Conservation (phyloP, 2,113 vertebrate genomes). For the Hydrochoerus hydrochaeris region DNA sequence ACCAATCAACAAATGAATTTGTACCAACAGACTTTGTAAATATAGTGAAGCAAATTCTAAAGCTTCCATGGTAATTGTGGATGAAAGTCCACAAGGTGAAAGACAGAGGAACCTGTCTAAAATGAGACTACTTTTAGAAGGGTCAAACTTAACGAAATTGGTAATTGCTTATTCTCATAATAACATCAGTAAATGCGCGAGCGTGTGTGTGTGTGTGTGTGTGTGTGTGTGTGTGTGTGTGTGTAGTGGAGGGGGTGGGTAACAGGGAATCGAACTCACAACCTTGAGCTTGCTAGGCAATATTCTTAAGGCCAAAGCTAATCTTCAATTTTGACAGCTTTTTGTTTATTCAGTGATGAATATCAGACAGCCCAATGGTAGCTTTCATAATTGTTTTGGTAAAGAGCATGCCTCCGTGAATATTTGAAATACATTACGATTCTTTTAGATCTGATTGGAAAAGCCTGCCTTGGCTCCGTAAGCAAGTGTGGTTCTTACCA, state of each 20-base stretch:
- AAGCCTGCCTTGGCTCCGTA: not conserved
- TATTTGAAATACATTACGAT: not conserved
- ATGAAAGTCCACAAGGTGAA: not conserved
- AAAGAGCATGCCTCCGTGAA: not conserved
- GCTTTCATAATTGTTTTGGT: not conserved
- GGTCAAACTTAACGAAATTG: not conserved
- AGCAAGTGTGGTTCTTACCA: not conserved
- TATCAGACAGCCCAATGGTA: not conserved
- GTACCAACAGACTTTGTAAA: not conserved
- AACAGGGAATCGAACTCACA: too few species aligned
- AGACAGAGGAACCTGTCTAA: not conserved
- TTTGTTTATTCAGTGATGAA: not conserved
- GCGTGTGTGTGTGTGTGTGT: too few species aligned
- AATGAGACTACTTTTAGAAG: not conserved
- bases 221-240: too few species aligned
- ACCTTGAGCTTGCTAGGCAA: not conserved
- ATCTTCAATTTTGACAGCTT: slow-evolving; percentile 36
- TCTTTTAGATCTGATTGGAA: not conserved
- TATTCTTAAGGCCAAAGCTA: slow-evolving; percentile 14
- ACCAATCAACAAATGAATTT: not conserved
- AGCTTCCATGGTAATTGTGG: not conserved
- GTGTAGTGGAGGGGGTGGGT: too few species aligned
- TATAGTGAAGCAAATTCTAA: not conserved
- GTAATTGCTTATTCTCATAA: slow-evolving; percentile 11
- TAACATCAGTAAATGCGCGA: not conserved